Evolutionary conservation across 2,113 vertebrate genomes (phyloP).

Genomic region (Lycocorax pyrrhopterus): DNA sequence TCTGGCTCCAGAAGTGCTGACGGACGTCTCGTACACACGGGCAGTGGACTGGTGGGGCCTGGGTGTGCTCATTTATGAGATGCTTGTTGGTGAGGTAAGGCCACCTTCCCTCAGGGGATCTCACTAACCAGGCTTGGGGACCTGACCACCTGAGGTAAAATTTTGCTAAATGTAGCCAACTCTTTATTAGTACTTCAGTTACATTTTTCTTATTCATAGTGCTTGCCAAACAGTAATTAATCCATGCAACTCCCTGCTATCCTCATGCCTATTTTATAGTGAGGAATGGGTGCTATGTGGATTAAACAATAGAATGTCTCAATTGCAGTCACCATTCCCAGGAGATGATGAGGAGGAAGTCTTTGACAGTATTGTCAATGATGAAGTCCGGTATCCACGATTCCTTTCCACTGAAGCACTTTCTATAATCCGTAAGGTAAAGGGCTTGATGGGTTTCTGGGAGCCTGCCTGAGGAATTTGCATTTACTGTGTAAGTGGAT

Average conservation of each 20-base stretch:
- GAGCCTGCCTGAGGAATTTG: background rate
- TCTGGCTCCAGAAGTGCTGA: slow-evolving; percentile 93
- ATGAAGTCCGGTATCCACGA: slow-evolving; percentile 83
- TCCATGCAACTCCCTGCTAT: background rate
- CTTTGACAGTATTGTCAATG: slow-evolving; percentile 94
- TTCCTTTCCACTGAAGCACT: slow-evolving; percentile 84
- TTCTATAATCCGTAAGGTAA: slow-evolving; percentile 87
- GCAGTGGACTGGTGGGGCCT: slow-evolving; percentile 98
- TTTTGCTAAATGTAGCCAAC: background rate
- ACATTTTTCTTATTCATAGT: background rate
- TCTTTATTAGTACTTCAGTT: background rate
- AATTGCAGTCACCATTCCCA: slow-evolving; percentile 87
- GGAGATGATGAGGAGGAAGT: slow-evolving; percentile 97
- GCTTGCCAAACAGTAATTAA: background rate
- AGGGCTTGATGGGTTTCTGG: background rate
- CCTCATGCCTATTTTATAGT: background rate
- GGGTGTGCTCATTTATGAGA: slow-evolving; percentile 94
- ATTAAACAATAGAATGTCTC: background rate
- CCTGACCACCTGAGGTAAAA: background rate
- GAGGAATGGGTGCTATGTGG: background rate
- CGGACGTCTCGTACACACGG: slow-evolving; percentile 87
- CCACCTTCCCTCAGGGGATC: background rate
- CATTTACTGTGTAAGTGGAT: background rate
- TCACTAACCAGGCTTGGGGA: background rate
- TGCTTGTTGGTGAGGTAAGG: slow-evolving; percentile 97